A percentile compares a stretch with the other conserved stretches of the same genome.
These are phyloP conservation scores for Plutomurus gul DNA, from an alignment of 1,140 invertebrate genomes.

Conservation along the genomic window DNA sequence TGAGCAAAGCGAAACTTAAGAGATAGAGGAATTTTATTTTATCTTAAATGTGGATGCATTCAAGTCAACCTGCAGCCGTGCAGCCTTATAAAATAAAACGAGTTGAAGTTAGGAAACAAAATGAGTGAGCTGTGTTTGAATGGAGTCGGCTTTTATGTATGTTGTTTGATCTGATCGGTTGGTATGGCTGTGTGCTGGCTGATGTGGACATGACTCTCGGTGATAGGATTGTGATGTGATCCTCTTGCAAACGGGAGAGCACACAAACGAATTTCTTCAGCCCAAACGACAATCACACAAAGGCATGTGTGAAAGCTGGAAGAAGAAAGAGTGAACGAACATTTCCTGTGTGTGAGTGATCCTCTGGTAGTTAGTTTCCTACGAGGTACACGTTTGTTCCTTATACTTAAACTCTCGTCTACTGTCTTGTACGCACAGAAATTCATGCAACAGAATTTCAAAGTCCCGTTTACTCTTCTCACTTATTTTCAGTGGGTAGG, in stretches of 20 bases:
- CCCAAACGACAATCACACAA: not conserved
- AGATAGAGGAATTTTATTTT: no score
- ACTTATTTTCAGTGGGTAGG: no score
- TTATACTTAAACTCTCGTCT: no score
- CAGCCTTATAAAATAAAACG: not conserved
- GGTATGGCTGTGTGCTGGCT: not conserved
- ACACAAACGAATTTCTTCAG: not conserved
- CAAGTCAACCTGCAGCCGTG: no score
- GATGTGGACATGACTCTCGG: not conserved
- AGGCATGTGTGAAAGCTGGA: not conserved
- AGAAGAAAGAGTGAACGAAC: not conserved
- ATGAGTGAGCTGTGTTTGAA: not conserved
- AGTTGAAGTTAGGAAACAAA: not conserved
- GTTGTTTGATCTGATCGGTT: constrained; percentile 20
- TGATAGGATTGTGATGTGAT: not conserved
- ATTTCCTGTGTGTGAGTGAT: no score
- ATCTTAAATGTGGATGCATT: no score
- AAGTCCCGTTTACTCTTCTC: no score
- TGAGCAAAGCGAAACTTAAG: no score
- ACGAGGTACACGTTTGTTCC: no score
- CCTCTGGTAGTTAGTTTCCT: no score
- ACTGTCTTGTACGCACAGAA: no score
- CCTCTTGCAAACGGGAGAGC: not conserved
- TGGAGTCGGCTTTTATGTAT: not conserved
- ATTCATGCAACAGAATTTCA: no score